Percentiles rank a stretch among this genome's conserved stretches.
Evolutionary conservation across 2,797 vertebrate species (phyloP).

Genomic region (Lepilemur septentrionalis): DNA sequence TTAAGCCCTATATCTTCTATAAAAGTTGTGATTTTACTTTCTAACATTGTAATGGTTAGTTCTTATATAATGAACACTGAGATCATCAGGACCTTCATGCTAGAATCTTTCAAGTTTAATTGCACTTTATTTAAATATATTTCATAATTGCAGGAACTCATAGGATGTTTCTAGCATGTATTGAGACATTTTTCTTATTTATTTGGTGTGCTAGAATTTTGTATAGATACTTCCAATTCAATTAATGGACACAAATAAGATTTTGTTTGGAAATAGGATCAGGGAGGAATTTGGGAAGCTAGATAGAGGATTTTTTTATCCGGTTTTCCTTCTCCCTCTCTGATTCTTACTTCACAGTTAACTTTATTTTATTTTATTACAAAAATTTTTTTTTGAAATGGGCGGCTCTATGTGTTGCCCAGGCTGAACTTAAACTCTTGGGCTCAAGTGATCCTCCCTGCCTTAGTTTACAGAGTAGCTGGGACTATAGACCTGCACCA

Average conservation of each 20-base stretch:
- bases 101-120: slow-evolving; percentile 3
- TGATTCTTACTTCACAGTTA: not conserved
- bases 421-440: not conserved
- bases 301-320: not conserved
- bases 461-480: not conserved
- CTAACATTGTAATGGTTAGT: not conserved
- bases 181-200: not conserved
- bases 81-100: not conserved
- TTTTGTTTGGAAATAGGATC: not conserved
- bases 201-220: not conserved
- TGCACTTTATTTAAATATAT: slow-evolving; percentile 27
- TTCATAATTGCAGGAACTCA: not conserved
- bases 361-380: not conserved
- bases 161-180: not conserved
- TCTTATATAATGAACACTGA: not conserved
- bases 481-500: not conserved
- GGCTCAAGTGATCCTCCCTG: not conserved
- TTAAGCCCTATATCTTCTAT: not conserved
- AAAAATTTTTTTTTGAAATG: not conserved
- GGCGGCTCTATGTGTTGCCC: not conserved
- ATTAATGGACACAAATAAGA: not conserved
- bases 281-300: not conserved
- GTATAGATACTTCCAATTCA: slow-evolving; percentile 5
- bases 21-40: slow-evolving; percentile 27
- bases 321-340: not conserved